phyloP scores from a whole-genome alignment of 1,140 invertebrate genomes.

The Apocrypta bakeri region DNA sequence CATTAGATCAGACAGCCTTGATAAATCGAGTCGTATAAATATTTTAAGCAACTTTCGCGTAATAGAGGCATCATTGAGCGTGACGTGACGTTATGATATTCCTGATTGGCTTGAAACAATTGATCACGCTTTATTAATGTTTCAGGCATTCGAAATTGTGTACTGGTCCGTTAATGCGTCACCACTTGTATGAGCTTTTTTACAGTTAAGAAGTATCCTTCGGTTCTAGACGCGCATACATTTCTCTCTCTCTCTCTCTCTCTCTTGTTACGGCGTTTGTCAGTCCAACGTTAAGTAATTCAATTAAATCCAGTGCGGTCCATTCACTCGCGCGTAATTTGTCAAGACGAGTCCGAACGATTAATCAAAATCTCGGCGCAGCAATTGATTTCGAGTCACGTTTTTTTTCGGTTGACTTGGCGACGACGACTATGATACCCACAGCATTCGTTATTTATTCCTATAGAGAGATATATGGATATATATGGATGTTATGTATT shows the following conservation, averaged over 20 bases:
- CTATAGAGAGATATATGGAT: no score
- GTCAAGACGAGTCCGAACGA: slow-evolving; percentile 39
- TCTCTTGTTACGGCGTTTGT: no score
- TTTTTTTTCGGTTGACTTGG: background rate
- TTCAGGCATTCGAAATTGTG: background rate
- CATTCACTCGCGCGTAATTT: slow-evolving; percentile 35
- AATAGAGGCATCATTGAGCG: background rate
- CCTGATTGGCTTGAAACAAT: slow-evolving; percentile 19
- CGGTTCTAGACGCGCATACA: no score
- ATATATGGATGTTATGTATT: background rate
- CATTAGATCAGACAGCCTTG: background rate
- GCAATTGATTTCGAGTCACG: slow-evolving; percentile 34
- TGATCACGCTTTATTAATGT: slow-evolving; percentile 21
- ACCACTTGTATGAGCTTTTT: slow-evolving; percentile 2
- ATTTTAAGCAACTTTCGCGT: background rate
- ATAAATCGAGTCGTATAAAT: background rate
- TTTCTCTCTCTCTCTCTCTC: no score
- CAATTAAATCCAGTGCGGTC: slow-evolving; percentile 17
- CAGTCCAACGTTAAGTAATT: slow-evolving; percentile 26
- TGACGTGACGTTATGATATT: no score
- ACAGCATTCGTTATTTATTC: no score
- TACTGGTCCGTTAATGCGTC: background rate
- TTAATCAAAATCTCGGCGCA: slow-evolving; percentile 42
- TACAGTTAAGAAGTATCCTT: slow-evolving; percentile 20
- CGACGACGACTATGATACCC: background rate